These are phyloP conservation scores for Melanophora roralis DNA, from an alignment of 2,888 invertebrate species.

Conservation along the genomic window DNA sequence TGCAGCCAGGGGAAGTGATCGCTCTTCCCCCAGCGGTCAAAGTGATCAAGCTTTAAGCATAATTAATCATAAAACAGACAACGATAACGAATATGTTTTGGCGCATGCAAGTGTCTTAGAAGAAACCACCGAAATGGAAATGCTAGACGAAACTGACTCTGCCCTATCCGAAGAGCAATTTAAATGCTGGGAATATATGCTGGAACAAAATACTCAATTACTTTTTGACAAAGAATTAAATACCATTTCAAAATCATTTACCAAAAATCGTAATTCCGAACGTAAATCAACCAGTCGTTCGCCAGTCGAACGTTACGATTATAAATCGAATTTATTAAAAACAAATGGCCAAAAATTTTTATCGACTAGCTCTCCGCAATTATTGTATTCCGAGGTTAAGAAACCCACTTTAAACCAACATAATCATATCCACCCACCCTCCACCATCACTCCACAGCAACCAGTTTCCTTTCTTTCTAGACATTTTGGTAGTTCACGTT, in stretches of 20 bases:
- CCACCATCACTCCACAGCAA: constrained; percentile 61
- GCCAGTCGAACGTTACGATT: constrained; percentile 67
- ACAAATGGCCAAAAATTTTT: constrained; percentile 78
- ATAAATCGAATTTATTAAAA: constrained; percentile 71
- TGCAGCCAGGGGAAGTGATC: constrained; percentile 79
- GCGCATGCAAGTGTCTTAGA: constrained; percentile 78
- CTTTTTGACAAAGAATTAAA: constrained; percentile 92
- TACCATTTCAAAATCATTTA: constrained; percentile 83
- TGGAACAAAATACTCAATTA: constrained; percentile 92
- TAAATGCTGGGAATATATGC: constrained; percentile 95
- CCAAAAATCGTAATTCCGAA: constrained; percentile 73
- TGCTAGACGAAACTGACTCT: constrained; percentile 80
- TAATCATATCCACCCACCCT: constrained; percentile 37
- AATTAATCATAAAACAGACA: constrained; percentile 68
- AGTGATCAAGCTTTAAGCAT: constrained; percentile 82
- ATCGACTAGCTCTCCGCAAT: constrained; percentile 84
- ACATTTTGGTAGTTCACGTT: constrained; percentile 88
- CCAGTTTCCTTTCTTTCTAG: constrained; percentile 81
- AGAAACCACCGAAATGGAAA: constrained; percentile 79
- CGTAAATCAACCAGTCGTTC: constrained; percentile 56
- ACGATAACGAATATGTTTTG: constrained; percentile 74
- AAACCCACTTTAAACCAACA: constrained; percentile 63
- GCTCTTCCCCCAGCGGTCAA: constrained; percentile 91
- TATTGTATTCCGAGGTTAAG: constrained; percentile 71
- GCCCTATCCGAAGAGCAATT: constrained; percentile 89